These are phyloP conservation scores for Argyresthia goedartella DNA, from an alignment of 2,888 invertebrate genomes.

Conservation along the genomic window DNA sequence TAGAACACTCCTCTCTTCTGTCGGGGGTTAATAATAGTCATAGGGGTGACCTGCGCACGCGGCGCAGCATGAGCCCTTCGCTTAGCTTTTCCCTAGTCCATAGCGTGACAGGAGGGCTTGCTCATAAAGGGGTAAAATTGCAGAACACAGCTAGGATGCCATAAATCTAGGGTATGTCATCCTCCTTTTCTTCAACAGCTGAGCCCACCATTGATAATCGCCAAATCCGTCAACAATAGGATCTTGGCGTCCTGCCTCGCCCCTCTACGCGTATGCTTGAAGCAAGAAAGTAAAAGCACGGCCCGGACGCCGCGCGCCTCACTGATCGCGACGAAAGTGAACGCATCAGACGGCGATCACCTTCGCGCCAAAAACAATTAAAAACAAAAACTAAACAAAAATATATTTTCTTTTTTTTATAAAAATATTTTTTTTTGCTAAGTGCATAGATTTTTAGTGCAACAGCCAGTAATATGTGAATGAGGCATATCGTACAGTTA, in stretches of 20 bases:
- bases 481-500: constrained; percentile 34
- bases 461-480: constrained; percentile 39
- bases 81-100: no score
- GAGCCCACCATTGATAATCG: no score
- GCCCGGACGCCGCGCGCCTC: constrained; percentile 37
- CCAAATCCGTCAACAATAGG: no score
- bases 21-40: no score
- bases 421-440: constrained; percentile 21
- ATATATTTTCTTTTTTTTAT: constrained; percentile 16
- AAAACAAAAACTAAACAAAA: constrained; percentile 19
- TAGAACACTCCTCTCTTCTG: no score
- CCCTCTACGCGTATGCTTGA: background rate
- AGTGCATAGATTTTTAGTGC: constrained; percentile 55
- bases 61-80: no score
- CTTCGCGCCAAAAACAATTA: constrained; percentile 35
- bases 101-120: no score
- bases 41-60: no score
- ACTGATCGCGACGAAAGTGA: constrained; percentile 53
- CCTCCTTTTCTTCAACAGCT: no score
- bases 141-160: no score
- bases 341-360: constrained; percentile 31
- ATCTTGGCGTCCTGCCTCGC: background rate
- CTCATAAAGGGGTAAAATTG: no score
- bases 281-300: constrained; percentile 61
- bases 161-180: no score